Conservation (phyloP, 1,140 invertebrate species). For the Contarinia nasturtii region DNA sequence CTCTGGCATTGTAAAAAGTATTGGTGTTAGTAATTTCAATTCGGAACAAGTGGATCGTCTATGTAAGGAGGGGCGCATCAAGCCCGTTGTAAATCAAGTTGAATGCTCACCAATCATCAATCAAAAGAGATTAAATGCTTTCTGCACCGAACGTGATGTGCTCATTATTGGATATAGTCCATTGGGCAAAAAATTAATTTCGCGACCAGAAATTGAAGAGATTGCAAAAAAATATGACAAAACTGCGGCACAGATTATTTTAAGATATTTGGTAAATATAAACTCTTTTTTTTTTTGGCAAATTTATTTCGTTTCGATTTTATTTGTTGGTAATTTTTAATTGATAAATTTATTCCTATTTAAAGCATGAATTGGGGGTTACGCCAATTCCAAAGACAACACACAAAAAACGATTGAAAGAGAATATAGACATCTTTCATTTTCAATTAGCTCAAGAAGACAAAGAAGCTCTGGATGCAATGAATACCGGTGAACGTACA, state of each 20-base stretch:
- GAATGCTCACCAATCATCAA: constrained; percentile 73
- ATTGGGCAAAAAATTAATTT: constrained; percentile 34
- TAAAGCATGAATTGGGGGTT: constrained; percentile 40
- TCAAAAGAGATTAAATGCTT: constrained; percentile 52
- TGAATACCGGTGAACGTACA: too few relatives aligned
- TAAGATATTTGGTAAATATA: constrained; percentile 33
- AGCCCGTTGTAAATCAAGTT: constrained; percentile 56
- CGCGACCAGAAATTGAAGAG: constrained; percentile 27
- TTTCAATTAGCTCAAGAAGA: constrained; percentile 37
- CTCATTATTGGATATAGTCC: constrained; percentile 60
- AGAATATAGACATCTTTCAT: constrained; percentile 57
- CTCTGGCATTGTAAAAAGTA: constrained; percentile 40
- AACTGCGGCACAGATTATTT: constrained; percentile 44
- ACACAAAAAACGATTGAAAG: constrained; percentile 39
- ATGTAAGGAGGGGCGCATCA: constrained; percentile 38
- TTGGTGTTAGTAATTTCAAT: constrained; percentile 68
- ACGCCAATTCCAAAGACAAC: constrained; percentile 59
- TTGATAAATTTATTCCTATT: neutral
- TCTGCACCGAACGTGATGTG: constrained; percentile 48
- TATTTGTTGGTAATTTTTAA: neutral
- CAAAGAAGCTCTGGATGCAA: constrained; percentile 20
- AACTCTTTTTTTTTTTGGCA: neutral
- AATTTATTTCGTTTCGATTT: too few relatives aligned
- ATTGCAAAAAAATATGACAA: constrained; percentile 50
- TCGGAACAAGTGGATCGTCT: constrained; percentile 43